Evolutionary conservation across 2,888 invertebrate species (phyloP).

Genomic region (Vesta saturnalis): DNA sequence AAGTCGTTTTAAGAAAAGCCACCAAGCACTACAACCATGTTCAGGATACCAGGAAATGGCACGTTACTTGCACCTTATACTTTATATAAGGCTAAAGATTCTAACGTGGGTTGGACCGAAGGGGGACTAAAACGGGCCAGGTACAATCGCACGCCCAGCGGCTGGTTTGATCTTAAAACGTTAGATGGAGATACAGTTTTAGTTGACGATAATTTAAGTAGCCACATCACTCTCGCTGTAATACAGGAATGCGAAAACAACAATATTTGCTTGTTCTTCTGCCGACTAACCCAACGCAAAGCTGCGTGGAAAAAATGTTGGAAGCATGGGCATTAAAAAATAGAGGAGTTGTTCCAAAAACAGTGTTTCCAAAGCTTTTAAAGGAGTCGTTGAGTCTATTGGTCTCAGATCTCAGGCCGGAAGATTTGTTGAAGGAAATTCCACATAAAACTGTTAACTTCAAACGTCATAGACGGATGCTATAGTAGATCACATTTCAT

Average conservation of each 20-base stretch:
- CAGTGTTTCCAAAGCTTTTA: slow-evolving; percentile 15
- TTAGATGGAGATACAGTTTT: slow-evolving; percentile 10
- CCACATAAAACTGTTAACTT: slow-evolving; percentile 3
- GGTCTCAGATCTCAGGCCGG: slow-evolving; percentile 13
- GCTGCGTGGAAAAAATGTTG: not conserved
- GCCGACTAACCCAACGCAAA: not conserved
- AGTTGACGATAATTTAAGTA: slow-evolving; percentile 8
- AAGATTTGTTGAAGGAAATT: slow-evolving; percentile 3
- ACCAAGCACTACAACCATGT: slow-evolving; percentile 47
- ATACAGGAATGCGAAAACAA: slow-evolving; percentile 7
- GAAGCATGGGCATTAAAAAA: slow-evolving; percentile 11
- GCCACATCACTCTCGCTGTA: slow-evolving; percentile 2
- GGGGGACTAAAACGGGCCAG: not conserved
- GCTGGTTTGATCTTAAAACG: slow-evolving; percentile 13
- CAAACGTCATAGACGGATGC: not conserved
- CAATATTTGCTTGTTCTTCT: slow-evolving; percentile 4
- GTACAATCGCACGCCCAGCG: slow-evolving; percentile 8
- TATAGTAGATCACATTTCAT: not conserved
- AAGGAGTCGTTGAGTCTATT: slow-evolving; percentile 1
- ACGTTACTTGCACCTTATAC: slow-evolving; percentile 41
- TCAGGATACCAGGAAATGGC: slow-evolving; percentile 25
- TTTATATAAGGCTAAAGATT: slow-evolving; percentile 35
- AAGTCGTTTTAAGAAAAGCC: slow-evolving; percentile 35
- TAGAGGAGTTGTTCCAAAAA: slow-evolving; percentile 11
- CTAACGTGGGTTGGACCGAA: slow-evolving; percentile 1